phyloP scores from a whole-genome alignment of 2,888 invertebrate genomes.

The Archips crataeganus region DNA sequence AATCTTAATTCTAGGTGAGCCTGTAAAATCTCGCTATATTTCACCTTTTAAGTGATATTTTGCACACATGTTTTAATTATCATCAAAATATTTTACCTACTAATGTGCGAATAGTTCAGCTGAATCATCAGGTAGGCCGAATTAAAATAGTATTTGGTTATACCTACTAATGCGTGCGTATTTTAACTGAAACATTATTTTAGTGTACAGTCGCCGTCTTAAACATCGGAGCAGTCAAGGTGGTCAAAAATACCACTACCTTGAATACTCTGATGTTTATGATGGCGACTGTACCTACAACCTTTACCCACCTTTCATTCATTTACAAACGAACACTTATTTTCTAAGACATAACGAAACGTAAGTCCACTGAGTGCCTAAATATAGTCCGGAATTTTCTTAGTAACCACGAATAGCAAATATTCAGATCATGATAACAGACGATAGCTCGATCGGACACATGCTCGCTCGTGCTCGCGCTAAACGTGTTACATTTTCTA shows the following conservation, averaged over 20 bases:
- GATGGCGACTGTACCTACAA: no score
- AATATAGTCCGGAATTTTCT: conserved; percentile 9
- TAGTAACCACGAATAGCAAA: conserved; percentile 1
- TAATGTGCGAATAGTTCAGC: not conserved
- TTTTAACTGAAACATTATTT: no score
- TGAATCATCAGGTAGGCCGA: no score
- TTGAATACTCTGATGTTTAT: no score
- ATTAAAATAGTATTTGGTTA: no score
- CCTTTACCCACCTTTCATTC: no score
- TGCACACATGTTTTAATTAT: not conserved
- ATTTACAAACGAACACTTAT: no score
- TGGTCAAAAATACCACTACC: no score
- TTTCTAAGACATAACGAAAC: no score
- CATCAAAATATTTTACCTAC: not conserved
- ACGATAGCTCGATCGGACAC: conserved; percentile 56
- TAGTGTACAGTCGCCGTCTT: no score
- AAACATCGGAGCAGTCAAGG: no score
- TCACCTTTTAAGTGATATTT: conserved; percentile 22
- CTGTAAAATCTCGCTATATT: conserved; percentile 26
- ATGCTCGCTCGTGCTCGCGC: conserved; percentile 45
- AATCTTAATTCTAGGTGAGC: conserved; percentile 38
- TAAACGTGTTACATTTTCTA: conserved; percentile 57
- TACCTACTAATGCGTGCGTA: no score
- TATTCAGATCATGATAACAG: conserved; percentile 50
- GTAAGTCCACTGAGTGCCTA: not conserved